A percentile compares a stretch with the other conserved stretches of the same genome.
These are phyloP conservation scores for Drosophila stalkeri DNA, from an alignment of 2,888 invertebrate genomes.

Conservation along the genomic window DNA sequence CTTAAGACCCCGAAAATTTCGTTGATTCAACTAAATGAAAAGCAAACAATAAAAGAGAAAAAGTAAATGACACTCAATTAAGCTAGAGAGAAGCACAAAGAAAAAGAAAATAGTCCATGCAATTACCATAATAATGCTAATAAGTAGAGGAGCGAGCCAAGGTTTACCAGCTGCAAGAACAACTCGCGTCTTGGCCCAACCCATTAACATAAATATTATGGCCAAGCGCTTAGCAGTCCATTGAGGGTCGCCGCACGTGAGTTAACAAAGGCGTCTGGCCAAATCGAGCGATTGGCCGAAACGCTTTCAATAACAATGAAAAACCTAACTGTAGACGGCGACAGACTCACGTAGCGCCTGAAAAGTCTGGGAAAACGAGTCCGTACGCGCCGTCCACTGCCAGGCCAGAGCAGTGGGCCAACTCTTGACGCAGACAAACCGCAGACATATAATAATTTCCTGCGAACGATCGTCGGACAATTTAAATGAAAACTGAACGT, in stretches of 20 bases:
- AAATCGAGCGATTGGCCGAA: conserved; percentile 20
- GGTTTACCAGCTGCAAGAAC: conserved; percentile 14
- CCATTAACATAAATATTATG: conserved; percentile 41
- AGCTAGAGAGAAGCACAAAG: neutral
- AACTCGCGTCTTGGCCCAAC: conserved; percentile 6
- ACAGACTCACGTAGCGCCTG: conserved; percentile 37
- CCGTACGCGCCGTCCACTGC: conserved; percentile 16
- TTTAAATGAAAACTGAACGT: conserved; percentile 58
- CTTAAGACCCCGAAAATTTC: conserved; percentile 25
- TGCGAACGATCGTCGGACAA: conserved; percentile 47
- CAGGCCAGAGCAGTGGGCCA: conserved; percentile 26
- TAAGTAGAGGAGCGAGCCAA: conserved; percentile 35
- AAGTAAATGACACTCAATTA: conserved; percentile 51
- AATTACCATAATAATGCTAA: conserved; percentile 72
- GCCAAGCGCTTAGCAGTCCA: conserved; percentile 29
- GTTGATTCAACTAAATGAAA: conserved; percentile 58
- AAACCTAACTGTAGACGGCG: conserved; percentile 16
- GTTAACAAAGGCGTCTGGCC: conserved; percentile 32
- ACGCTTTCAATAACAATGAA: conserved; percentile 37
- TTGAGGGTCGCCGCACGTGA: conserved; percentile 53
- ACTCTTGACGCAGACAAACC: conserved; percentile 53
- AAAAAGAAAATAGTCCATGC: conserved; percentile 34
- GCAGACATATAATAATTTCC: conserved; percentile 75
- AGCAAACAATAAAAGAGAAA: conserved; percentile 29
- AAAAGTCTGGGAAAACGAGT: conserved; percentile 40